Percentiles rank a stretch among this genome's conserved stretches.
Conservation (phyloP, 2,113 vertebrate species). For the Orthonyx spaldingii region DNA sequence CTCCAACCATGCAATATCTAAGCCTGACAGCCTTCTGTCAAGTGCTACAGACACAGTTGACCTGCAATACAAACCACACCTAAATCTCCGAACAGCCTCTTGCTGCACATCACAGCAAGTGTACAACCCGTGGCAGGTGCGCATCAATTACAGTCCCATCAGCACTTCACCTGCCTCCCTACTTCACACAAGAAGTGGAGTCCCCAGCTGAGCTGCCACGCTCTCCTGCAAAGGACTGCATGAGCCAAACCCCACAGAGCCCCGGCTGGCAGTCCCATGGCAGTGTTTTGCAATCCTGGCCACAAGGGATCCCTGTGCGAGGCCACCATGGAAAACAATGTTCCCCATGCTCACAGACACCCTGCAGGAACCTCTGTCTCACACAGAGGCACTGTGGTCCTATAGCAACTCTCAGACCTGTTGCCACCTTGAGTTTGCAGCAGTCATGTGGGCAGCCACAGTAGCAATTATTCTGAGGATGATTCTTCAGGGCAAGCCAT, state of each 20-base stretch:
- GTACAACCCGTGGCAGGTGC: accelerated
- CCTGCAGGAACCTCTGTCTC: neutral
- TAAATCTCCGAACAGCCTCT: neutral
- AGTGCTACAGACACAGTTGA: neutral
- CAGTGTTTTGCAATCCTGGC: neutral
- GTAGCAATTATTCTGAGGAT: neutral
- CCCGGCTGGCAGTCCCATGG: neutral
- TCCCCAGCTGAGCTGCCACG: accelerated
- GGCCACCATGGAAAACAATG: neutral
- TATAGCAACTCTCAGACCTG: neutral
- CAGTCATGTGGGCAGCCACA: neutral
- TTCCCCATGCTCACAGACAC: neutral
- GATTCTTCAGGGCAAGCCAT: neutral
- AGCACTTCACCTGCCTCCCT: neutral
- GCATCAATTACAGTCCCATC: neutral
- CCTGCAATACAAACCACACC: neutral
- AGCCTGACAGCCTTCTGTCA: neutral
- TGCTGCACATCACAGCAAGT: accelerated
- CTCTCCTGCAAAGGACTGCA: neutral
- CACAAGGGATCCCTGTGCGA: accelerated
- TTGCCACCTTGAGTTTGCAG: accelerated
- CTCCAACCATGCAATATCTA: neutral
- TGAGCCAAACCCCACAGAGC: accelerated
- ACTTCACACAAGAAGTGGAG: neutral
- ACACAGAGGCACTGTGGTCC: accelerated